These are phyloP conservation scores for Falco rusticolus DNA, from an alignment of 2,797 vertebrate species.

Conservation along the genomic window DNA sequence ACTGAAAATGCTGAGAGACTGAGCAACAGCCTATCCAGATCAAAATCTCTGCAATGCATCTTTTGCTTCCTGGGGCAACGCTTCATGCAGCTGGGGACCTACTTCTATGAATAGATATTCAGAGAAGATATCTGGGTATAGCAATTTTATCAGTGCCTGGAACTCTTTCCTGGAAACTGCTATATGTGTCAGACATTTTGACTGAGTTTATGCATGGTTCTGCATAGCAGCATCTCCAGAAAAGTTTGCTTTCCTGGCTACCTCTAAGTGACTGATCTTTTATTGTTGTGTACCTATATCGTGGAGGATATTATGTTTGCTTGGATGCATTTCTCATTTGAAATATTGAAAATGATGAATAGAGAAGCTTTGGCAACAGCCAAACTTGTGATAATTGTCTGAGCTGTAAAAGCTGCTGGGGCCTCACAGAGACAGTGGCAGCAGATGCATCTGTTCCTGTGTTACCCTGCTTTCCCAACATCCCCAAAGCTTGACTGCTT, in stretches of 20 bases:
- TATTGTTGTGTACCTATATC: neutral
- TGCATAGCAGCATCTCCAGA: neutral
- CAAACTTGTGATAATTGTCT: slow-evolving; percentile 27
- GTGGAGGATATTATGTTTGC: neutral
- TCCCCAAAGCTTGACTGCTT: slow-evolving; percentile 2
- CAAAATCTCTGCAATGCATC: slow-evolving; percentile 12
- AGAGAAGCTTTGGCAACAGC: neutral
- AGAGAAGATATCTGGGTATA: neutral
- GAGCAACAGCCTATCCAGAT: neutral
- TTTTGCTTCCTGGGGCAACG: slow-evolving; percentile 24
- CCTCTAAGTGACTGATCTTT: neutral
- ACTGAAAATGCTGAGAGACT: neutral
- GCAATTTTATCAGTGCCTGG: neutral
- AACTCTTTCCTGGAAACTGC: neutral
- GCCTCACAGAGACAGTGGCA: neutral
- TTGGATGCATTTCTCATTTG: neutral
- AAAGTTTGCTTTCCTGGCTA: neutral
- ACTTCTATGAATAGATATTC: slow-evolving; percentile 39
- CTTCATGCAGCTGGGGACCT: slow-evolving; percentile 4
- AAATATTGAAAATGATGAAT: neutral
- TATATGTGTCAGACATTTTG: neutral
- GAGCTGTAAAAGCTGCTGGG: slow-evolving; percentile 31
- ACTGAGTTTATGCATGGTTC: neutral
- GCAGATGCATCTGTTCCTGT: slow-evolving; percentile 29
- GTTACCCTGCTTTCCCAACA: slow-evolving; percentile 25